Evolutionary conservation across 2,113 vertebrate species (phyloP).

Genomic region (Salminus brasiliensis): DNA sequence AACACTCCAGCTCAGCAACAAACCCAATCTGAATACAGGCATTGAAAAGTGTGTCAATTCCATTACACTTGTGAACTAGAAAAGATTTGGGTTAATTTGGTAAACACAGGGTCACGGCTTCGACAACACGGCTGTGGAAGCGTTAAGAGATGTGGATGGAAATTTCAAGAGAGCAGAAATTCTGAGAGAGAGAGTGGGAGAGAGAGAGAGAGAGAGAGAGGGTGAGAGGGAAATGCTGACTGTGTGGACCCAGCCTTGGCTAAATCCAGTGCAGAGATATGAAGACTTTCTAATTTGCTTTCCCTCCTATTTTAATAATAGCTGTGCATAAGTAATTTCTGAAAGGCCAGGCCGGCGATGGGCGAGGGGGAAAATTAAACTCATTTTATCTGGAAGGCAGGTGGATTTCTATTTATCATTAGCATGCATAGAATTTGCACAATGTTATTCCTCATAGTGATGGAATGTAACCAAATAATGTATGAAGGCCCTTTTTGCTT

Average conservation of each 20-base stretch:
- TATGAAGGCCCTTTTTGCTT: slow-evolving; percentile 94
- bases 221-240: slow-evolving; percentile 85
- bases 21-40: slow-evolving; percentile 77
- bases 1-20: slow-evolving; percentile 89
- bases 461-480: slow-evolving; percentile 99
- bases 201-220: neutral
- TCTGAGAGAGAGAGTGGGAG: slow-evolving; percentile 61
- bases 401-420: slow-evolving; percentile 99
- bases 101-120: slow-evolving; percentile 95
- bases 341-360: slow-evolving; percentile 98
- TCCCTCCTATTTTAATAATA: slow-evolving; percentile 99
- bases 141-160: slow-evolving; percentile 85
- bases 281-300: slow-evolving; percentile 99
- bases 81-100: slow-evolving; percentile 99
- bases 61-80: slow-evolving; percentile 94
- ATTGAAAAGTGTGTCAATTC: slow-evolving; percentile 89
- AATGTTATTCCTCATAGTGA: slow-evolving; percentile 99
- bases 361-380: slow-evolving; percentile 99
- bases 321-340: slow-evolving; percentile 99
- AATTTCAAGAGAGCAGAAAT: slow-evolving; percentile 86
- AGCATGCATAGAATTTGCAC: slow-evolving; percentile 99
- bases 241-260: slow-evolving; percentile 92
- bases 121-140: slow-evolving; percentile 88
- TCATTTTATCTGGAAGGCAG: slow-evolving; percentile 99
- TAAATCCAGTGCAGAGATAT: slow-evolving; percentile 99